phyloP scores from a whole-genome alignment of 2,797 vertebrate species.

The Cebuella pygmaea region DNA sequence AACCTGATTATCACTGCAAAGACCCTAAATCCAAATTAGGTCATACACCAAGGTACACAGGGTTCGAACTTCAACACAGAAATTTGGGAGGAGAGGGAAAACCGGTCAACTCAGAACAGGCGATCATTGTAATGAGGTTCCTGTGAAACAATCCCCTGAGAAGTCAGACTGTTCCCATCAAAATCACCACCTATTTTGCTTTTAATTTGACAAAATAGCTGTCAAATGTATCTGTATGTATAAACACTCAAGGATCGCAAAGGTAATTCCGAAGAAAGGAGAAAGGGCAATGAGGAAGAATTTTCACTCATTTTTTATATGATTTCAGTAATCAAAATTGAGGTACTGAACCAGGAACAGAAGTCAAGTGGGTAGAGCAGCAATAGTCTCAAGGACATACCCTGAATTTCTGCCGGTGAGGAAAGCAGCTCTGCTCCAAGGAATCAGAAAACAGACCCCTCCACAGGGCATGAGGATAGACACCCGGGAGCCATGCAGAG shows the following conservation, averaged over 20 bases:
- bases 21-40: not conserved
- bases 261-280: not conserved
- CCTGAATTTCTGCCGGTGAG: not conserved
- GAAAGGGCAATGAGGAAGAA: not conserved
- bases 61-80: not conserved
- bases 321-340: not conserved
- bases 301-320: not conserved
- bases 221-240: not conserved
- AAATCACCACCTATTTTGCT: not conserved
- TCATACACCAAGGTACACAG: no score
- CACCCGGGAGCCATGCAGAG: accelerated
- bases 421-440: not conserved
- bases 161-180: not conserved
- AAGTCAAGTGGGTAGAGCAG: not conserved
- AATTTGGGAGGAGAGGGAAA: not conserved
- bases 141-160: no score
- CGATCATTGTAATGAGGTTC: accelerated
- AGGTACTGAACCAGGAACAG: not conserved
- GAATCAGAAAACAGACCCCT: not conserved
- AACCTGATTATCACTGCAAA: not conserved
- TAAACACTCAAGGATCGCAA: not conserved
- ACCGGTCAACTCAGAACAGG: not conserved
- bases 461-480: accelerated
- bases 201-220: not conserved
- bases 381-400: not conserved